phyloP scores from a whole-genome alignment of 2,113 vertebrate genomes.

The Nettapus auritus region DNA sequence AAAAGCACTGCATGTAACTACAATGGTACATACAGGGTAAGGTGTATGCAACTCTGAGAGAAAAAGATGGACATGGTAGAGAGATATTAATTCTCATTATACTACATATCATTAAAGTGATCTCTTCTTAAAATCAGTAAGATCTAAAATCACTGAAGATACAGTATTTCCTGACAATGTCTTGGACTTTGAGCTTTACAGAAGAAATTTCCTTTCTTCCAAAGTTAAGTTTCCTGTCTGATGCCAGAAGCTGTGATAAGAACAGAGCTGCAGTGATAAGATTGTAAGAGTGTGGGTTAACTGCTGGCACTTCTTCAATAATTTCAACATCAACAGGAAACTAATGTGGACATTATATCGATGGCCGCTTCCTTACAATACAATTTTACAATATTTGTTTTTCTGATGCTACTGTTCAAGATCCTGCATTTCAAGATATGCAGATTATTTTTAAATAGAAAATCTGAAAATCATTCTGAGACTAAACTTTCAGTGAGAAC shows the following conservation, averaged over 20 bases:
- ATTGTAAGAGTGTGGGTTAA: conserved; percentile 73
- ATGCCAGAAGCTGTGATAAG: conserved; percentile 77
- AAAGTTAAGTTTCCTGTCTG: conserved; percentile 78
- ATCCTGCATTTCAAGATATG: conserved; percentile 73
- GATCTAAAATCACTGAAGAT: conserved; percentile 60
- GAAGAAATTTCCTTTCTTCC: conserved; percentile 80
- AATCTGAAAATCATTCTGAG: neutral
- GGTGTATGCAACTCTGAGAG: neutral
- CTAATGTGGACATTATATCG: conserved; percentile 80
- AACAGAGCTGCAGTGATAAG: conserved; percentile 77
- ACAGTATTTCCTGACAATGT: conserved; percentile 68
- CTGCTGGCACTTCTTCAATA: conserved; percentile 75
- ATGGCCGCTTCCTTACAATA: conserved; percentile 82
- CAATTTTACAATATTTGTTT: conserved; percentile 76
- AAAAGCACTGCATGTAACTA: neutral
- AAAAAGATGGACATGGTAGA: neutral
- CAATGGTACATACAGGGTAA: neutral
- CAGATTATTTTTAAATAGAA: conserved; percentile 55
- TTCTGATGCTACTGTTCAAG: conserved; percentile 72
- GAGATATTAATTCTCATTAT: neutral
- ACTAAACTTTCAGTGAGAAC: neutral
- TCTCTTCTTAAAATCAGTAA: conserved; percentile 54
- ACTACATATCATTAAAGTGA: conserved; percentile 7
- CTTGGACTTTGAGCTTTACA: conserved; percentile 66
- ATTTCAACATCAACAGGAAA: conserved; percentile 83